These are phyloP conservation scores for Crocallis elinguaria DNA, from an alignment of 2,888 invertebrate genomes.

Conservation along the genomic window DNA sequence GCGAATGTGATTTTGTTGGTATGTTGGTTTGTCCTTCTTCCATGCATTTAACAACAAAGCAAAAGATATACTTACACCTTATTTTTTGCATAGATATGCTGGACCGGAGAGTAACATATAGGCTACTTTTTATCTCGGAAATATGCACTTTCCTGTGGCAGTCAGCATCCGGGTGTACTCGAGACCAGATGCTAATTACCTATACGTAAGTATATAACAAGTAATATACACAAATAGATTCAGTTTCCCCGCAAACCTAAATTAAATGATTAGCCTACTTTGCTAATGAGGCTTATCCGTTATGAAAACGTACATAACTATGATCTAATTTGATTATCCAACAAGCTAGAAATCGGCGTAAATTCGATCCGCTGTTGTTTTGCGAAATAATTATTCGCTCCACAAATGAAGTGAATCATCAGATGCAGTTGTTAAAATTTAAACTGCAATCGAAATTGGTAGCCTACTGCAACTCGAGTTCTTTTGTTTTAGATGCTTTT, in stretches of 20 bases:
- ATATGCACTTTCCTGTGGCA: too few relatives aligned
- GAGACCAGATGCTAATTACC: background rate
- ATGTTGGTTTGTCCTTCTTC: too few relatives aligned
- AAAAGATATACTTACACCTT: too few relatives aligned
- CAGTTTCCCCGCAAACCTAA: slow-evolving; percentile 5
- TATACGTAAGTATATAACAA: background rate
- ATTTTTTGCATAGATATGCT: too few relatives aligned
- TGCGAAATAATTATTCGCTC: slow-evolving; percentile 29
- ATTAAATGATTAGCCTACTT: slow-evolving; percentile 31
- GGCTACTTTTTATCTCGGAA: too few relatives aligned
- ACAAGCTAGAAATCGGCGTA: slow-evolving; percentile 29
- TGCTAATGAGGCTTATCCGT: slow-evolving; percentile 32
- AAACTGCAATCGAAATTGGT: slow-evolving; percentile 8
- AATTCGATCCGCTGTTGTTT: slow-evolving; percentile 36
- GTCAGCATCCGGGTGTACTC: too few relatives aligned
- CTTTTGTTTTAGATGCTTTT: background rate
- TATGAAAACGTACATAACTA: slow-evolving; percentile 36
- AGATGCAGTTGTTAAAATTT: slow-evolving; percentile 5
- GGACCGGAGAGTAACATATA: too few relatives aligned
- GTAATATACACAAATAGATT: background rate
- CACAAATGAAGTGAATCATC: slow-evolving; percentile 23
- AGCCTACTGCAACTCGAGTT: background rate
- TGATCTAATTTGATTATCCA: slow-evolving; percentile 39
- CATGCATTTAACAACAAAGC: too few relatives aligned
- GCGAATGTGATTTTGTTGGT: too few relatives aligned